Base-by-base conservation (phyloP, 2,113 vertebrate species). In the Rhineura floridana region DNA sequence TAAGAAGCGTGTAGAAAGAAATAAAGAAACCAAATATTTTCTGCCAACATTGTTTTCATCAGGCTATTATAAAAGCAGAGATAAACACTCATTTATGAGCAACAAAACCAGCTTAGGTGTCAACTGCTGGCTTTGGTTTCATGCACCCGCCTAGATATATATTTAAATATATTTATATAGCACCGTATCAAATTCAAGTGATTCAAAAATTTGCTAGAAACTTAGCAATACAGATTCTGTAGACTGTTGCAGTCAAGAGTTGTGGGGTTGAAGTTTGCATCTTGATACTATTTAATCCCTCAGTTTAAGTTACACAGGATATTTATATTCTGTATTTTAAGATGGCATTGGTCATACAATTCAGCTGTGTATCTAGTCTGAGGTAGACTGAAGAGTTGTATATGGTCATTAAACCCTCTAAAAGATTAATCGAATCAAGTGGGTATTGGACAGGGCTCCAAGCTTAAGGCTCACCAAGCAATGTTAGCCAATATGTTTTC, bases 111-210 rank as follows among this genome's bases (percentile, higher is more conserved):
- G 87, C 88, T 90, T 90, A 23, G 33, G 72, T 88, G 81, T 67
- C 81, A 55, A 77, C 44, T 13, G 81, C 87, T 69, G 81, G 87
- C 23, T 77, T 88, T 83, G 72, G 59, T 77, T 93, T 87, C 86
- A 91, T 44, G 67, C 52, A 81, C 76, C 85, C 46, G 88, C 88
- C 82, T 76, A 93, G 39, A 15, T 55, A 88, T 85, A 88, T 69
- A 88, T 92, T 93, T 86, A 92, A 65, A 90, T 81, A 55, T 91
- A 87, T 44, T 92, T 65, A 92, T 95, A 93, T 96, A 97, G 97
- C 97, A 97, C 97, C 97, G 94, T 94, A 95, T 93, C 95, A 95
- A 94, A 92, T 96, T 96, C 95, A 96, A 97, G 95, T 94, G 95
- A 93, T 93, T 92, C 86, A 93, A 90, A 94, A 95, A 92, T 91